Base-by-base conservation (phyloP, 2,113 vertebrate species). In the Muscicapa adusta region DNA sequence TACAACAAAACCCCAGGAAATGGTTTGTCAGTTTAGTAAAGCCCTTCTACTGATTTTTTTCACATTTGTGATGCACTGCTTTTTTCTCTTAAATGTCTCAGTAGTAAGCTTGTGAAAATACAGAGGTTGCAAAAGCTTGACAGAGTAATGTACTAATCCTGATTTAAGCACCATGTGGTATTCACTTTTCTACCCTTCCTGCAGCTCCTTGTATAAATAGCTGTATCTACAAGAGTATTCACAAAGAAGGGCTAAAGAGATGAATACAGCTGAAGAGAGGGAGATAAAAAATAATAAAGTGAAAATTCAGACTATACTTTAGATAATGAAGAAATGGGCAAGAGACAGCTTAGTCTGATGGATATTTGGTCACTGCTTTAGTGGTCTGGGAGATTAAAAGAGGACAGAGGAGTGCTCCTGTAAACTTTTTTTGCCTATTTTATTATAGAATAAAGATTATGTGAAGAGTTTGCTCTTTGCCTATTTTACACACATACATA, bases 21-120 rank as follows among this genome's bases (percentile, higher is more conserved):
- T 91, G 50, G 53, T 95, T 83, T 97, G 89, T 98, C 97, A 97
- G 93, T 98, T 98, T 91, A 97, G 79, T 97, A 95, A 97, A 86
- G 18, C 7, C 9, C n/a, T 42, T 9, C 14, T 31, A 71, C 14
- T 33, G 50, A 31, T 31, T 60, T 54, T 48, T 58, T 72, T 72
- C 20, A 28, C 31, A 34, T 65, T 56, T 73, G 8, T 29, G 38
- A 42, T 26, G 26, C 23, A 65, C 47, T 43, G 14, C 25, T 25
- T 61, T 62, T 73, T 17, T 45, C 24, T 66, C 40, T 29, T 16
- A 58, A 36, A 8, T 31, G 9, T 62, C 23, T 67, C 57, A 88
- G 8, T 51, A 51, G 17, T 4, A 36, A 88, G 74, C 23, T 50
- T 71, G 33, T 47, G 57, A 89, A 74, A 91, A 57, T 18, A 42